Conservation (phyloP, 2,888 invertebrate genomes). For the Hesperia comma region DNA sequence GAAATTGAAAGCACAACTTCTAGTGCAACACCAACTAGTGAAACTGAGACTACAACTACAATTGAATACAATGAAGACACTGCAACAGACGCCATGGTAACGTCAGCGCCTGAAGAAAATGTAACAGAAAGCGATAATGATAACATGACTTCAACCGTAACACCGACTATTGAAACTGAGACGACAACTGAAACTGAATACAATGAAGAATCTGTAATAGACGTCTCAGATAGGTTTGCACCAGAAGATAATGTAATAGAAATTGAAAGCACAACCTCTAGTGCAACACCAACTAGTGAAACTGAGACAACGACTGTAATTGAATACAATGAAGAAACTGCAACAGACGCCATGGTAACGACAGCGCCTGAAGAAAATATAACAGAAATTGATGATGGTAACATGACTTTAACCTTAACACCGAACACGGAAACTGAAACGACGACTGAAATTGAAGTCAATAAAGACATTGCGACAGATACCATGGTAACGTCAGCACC, state of each 20-base stretch:
- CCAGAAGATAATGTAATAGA: slow-evolving; percentile 25
- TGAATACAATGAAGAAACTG: not conserved
- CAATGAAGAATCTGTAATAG: slow-evolving; percentile 32
- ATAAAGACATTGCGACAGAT: not conserved
- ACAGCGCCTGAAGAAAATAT: not conserved
- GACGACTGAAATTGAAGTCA: not conserved
- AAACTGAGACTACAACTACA: not conserved
- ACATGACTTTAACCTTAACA: not conserved
- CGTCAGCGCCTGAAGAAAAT: not conserved
- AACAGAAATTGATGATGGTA: not conserved
- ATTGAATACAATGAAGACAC: not conserved
- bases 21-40: not conserved
- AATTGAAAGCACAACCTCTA: slow-evolving; percentile 1
- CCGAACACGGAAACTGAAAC: not conserved
- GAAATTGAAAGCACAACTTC: not conserved
- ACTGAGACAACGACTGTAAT: not conserved
- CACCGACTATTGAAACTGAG: no score
- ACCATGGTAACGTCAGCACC: not conserved
- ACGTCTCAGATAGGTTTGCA: not conserved
- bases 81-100: not conserved
- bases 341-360: not conserved
- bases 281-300: not conserved
- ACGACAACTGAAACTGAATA: slow-evolving; percentile 14
- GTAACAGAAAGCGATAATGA: no score
- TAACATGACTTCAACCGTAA: no score